phyloP scores from a whole-genome alignment of 2,797 vertebrate genomes.

The Cryptoprocta ferox region DNA sequence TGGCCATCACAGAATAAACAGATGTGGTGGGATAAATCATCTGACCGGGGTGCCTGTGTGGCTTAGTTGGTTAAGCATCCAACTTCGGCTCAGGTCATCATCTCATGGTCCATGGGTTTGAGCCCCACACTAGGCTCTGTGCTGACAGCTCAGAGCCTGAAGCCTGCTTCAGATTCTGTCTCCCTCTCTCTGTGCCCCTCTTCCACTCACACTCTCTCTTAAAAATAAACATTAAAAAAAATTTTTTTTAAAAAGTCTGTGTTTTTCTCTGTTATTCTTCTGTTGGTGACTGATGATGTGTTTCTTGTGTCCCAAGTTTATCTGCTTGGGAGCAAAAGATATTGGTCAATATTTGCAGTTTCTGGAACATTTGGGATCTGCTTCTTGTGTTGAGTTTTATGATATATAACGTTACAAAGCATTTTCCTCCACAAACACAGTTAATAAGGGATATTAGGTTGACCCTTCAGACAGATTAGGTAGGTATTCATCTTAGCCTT shows the following conservation, averaged over 20 bases:
- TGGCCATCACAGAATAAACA: background rate
- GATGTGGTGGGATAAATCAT: background rate
- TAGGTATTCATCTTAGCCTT: slow-evolving; percentile 80
- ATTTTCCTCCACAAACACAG: slow-evolving; percentile 82
- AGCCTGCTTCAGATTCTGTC: too few species aligned
- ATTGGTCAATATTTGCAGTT: slow-evolving; percentile 80
- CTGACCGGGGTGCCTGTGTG: background rate
- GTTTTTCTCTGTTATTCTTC: background rate
- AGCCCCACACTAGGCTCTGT: too few species aligned
- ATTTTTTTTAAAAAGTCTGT: too few species aligned
- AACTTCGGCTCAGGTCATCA: too few species aligned
- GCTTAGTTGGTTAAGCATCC: too few species aligned
- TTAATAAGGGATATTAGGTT: slow-evolving; percentile 83
- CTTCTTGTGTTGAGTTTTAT: slow-evolving; percentile 79
- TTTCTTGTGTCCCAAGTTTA: slow-evolving; percentile 70
- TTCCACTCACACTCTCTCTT: too few species aligned
- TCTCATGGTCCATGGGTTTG: too few species aligned
- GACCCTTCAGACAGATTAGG: slow-evolving; percentile 83
- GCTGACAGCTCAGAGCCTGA: too few species aligned
- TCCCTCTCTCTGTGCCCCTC: too few species aligned
- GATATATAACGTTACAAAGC: slow-evolving; percentile 77
- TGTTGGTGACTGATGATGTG: background rate
- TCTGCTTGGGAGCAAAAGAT: slow-evolving; percentile 78
- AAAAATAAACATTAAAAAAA: too few species aligned
- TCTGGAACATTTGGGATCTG: slow-evolving; percentile 76